A percentile compares a stretch with the other conserved stretches of the same genome.
Conservation (phyloP, 2,888 invertebrate genomes). For the Escarpia spicata region DNA sequence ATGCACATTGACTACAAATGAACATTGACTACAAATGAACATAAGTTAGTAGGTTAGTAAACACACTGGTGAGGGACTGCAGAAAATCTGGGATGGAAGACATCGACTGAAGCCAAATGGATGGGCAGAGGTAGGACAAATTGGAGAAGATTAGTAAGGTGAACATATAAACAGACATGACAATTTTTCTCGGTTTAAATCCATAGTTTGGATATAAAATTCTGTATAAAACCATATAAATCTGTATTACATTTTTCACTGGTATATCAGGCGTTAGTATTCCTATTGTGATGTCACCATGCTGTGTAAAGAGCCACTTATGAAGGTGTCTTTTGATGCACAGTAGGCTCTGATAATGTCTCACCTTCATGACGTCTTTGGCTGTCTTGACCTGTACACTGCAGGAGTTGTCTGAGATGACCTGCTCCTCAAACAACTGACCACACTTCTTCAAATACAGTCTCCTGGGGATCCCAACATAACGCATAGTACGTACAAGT, state of each 20-base stretch:
- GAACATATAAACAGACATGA: too few relatives aligned
- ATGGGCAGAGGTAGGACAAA: too few relatives aligned
- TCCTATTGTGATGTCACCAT: too few relatives aligned
- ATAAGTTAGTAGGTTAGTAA: not conserved
- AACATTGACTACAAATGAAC: not conserved
- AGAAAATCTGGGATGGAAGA: not conserved
- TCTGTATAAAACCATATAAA: too few relatives aligned
- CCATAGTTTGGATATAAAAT: too few relatives aligned
- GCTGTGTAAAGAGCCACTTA: too few relatives aligned
- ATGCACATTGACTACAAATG: too few relatives aligned
- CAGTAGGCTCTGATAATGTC: not conserved
- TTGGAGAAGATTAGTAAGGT: too few relatives aligned
- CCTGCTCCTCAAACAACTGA: constrained; percentile 58
- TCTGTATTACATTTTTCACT: too few relatives aligned
- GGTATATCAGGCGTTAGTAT: too few relatives aligned
- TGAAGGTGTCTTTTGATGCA: too few relatives aligned
- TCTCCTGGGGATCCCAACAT: constrained; percentile 43
- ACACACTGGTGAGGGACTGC: not conserved
- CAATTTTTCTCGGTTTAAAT: too few relatives aligned
- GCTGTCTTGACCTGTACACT: constrained; percentile 53
- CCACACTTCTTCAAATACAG: constrained; percentile 61
- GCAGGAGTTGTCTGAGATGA: constrained; percentile 46
- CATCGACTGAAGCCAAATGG: not conserved
- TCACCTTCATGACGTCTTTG: constrained; percentile 47
- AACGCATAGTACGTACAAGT: constrained; percentile 23